Evolutionary conservation across 2,797 vertebrate genomes (phyloP), one percentile per base, ranked within the genome.

Genomic region (Manis javanica): DNA sequence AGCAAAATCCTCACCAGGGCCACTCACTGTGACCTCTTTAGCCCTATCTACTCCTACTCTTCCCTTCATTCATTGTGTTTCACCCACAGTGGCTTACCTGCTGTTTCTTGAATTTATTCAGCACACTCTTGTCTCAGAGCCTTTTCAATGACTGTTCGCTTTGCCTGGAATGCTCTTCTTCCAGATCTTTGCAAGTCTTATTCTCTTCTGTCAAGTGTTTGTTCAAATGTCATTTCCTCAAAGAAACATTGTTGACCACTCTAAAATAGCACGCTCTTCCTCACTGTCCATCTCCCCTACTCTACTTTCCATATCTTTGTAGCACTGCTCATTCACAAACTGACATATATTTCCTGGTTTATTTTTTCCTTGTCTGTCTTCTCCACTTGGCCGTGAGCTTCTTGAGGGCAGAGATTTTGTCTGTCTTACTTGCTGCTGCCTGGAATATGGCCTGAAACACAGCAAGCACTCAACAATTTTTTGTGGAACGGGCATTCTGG

Each of bases 181-280:
- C 55, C 55, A 64, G 34, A 85, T 66, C 34, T 66, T 90, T 69
- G 16, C 51, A 95, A 92, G 12, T 91, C n/a, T 74, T 85, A 75
- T 18, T 87, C 37, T 42, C 26, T 88, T 72, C 31, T 85, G 86
- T 93, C 23, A 72, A 55, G 26, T 94, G 29, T 87, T 94, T 95
- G 42, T 39, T 94, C 74, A 92, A 90, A 95, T 86, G 57, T 72
- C 19, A 78, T 72, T 86, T 93, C 37, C 18, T 89, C 75, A 89
- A 37, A 94, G 21, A 85, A 63, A 77, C 29, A 89, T 71, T 59
- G 42, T 74, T 89, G 49, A 85, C 51, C 29, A 66, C 39, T 57
- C 26, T 91, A 87, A 91, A 92, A 72, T 21, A 53, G 8, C 42
- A 84, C 59, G 46, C 87, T 94, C 29, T 12, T 49, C 24, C 18